Conservation (phyloP, 2,797 vertebrate species). For the Spatula clypeata region DNA sequence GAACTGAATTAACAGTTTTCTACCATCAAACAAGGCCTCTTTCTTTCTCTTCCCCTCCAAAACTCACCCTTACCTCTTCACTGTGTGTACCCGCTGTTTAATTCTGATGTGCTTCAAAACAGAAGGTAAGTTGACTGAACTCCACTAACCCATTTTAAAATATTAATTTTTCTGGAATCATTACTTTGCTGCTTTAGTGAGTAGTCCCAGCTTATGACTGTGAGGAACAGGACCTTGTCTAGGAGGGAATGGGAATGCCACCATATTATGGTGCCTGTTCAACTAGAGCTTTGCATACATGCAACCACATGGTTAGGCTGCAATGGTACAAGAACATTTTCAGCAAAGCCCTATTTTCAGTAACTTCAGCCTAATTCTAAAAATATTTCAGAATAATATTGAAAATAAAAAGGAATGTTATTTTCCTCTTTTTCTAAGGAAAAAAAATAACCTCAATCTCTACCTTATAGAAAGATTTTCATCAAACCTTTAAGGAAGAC, state of each 20-base stretch:
- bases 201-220: background rate
- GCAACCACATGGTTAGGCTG: background rate
- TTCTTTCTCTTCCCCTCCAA: background rate
- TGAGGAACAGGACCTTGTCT: background rate
- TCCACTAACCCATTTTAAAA: background rate
- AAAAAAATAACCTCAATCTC: background rate
- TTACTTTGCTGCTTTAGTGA: background rate
- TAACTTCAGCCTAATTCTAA: background rate
- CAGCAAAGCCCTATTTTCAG: background rate
- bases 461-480: background rate
- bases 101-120: background rate
- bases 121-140: background rate
- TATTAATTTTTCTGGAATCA: background rate
- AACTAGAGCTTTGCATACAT: background rate
- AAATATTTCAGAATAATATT: background rate
- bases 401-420: background rate
- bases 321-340: background rate
- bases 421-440: background rate
- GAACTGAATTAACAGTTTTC: background rate
- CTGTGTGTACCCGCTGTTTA: background rate
- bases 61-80: background rate
- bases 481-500: background rate
- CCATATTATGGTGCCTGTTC: background rate
- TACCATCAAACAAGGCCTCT: background rate
- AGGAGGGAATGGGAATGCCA: background rate